These are phyloP conservation scores for Drosophila navojoa DNA, from an alignment of 1,140 invertebrate species.

Conservation along the genomic window DNA sequence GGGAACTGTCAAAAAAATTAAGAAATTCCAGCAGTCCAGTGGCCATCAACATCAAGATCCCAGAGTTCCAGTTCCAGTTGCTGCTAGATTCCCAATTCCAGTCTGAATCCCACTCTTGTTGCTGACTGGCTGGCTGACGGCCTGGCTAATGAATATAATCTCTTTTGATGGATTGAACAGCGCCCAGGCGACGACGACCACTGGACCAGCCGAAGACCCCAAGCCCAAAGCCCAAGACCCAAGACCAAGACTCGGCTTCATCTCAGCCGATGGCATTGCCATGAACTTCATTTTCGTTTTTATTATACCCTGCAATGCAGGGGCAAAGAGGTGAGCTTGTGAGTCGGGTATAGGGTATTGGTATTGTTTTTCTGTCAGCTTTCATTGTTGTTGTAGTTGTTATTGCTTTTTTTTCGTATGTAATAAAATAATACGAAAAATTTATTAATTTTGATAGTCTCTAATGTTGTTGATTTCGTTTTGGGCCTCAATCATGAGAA, in stretches of 20 bases:
- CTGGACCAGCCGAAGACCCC: slow-evolving; percentile 3
- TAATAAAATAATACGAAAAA: slow-evolving; percentile 75
- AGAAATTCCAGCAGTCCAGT: slow-evolving; percentile 72
- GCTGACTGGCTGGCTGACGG: slow-evolving; percentile 36
- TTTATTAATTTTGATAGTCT: slow-evolving; percentile 76
- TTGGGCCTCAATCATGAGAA: slow-evolving; percentile 51
- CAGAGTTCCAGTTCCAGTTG: slow-evolving; percentile 6
- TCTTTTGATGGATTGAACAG: slow-evolving; percentile 80
- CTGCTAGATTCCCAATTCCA: slow-evolving; percentile 7
- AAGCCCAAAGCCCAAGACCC: neutral
- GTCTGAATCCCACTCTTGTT: slow-evolving; percentile 13
- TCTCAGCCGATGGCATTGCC: slow-evolving; percentile 46
- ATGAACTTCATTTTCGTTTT: slow-evolving; percentile 63
- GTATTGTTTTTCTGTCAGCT: slow-evolving; percentile 57
- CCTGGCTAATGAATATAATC: slow-evolving; percentile 80
- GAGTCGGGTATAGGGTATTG: slow-evolving; percentile 23
- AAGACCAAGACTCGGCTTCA: slow-evolving; percentile 41
- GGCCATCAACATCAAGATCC: slow-evolving; percentile 39
- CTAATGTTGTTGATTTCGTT: slow-evolving; percentile 67
- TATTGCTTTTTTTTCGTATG: slow-evolving; percentile 47
- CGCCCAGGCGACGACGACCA: slow-evolving; percentile 18
- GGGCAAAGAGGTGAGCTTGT: neutral
- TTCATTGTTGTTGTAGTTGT: too few relatives aligned
- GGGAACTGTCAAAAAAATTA: slow-evolving; percentile 79
- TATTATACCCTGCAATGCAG: slow-evolving; percentile 37